Evolutionary conservation across 2,797 vertebrate genomes (phyloP), one percentile per base, ranked within the genome.

Genomic region (Sphenodon punctatus): DNA sequence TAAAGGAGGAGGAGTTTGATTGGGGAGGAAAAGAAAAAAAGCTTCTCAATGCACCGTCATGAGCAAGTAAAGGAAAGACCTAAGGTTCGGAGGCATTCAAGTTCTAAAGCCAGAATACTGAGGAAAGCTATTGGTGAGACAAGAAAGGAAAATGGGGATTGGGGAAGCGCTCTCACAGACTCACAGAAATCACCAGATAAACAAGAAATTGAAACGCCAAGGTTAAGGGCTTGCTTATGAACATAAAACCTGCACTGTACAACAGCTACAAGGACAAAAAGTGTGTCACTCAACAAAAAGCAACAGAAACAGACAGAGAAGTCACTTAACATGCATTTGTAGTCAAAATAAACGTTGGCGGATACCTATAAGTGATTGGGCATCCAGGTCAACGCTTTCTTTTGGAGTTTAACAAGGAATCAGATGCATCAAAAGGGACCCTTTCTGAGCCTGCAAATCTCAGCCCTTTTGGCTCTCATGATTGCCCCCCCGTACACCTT

Each of bases 251-350:
- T 93, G 90, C 8, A 69, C 82, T 77, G 86, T 65, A 93, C 72
- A 87, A 87, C 86, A 85, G 81, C 84, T 82, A 51, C 8, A 27
- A 92, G 85, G 88, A 92, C 91, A 88, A 81, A 93, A 87, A 92
- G 86, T 77, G 58, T 82, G 20, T 86, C 64, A 88, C 16, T 75
- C 92, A 95, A 93, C 90, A 67, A 88, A n/a, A 92, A 96, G 94
- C 92, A 94, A 94, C 89, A 78, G 75, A 92, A 94, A 93, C 32
- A 75, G 80, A 84, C 94, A 95, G 95, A 96, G 89, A 96, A 91
- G 90, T 81, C 73, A 7, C 91, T 93, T 91, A 89, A 94, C 96
- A 95, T 97, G 97, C 96, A 96, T 96, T 95, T 75, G 75, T 67
- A 72, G 53, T 58, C 69, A 87, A 90, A 93, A 82, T 67, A 76